These are phyloP conservation scores for Brachyptera risi DNA, from an alignment of 2,888 invertebrate genomes.

Conservation along the genomic window DNA sequence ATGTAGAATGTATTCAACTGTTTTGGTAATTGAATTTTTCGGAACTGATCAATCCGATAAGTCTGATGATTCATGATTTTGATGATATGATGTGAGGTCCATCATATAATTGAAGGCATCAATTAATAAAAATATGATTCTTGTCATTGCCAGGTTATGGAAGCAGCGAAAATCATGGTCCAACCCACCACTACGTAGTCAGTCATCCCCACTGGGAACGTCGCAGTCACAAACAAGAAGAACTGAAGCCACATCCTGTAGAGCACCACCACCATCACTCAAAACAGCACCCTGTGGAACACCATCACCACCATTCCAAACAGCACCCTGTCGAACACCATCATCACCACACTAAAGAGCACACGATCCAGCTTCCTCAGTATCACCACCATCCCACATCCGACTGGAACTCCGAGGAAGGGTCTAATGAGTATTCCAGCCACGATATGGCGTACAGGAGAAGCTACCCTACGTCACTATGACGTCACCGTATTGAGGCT, in stretches of 20 bases:
- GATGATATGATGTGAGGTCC: too few species aligned
- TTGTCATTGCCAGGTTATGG: not conserved
- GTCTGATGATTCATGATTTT: too few species aligned
- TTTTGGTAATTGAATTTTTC: too few species aligned
- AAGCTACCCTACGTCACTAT: not conserved
- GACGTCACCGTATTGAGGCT: too few species aligned
- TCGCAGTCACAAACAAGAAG: not conserved
- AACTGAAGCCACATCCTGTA: not conserved
- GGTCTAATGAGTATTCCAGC: not conserved
- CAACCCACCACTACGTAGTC: conserved; percentile 4
- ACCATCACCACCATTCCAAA: not conserved
- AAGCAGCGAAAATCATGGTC: not conserved
- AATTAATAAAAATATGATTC: too few species aligned
- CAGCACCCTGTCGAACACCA: not conserved
- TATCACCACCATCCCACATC: not conserved
- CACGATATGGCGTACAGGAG: not conserved
- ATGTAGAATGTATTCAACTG: too few species aligned
- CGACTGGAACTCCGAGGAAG: not conserved
- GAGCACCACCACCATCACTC: not conserved
- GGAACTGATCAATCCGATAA: too few species aligned
- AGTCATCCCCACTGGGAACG: conserved; percentile 3
- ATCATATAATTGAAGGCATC: too few species aligned
- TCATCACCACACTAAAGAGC: too few species aligned
- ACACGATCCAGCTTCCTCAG: too few species aligned
- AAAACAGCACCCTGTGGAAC: not conserved